Conservation (phyloP, 1,140 invertebrate genomes). For the Mya arenaria region DNA sequence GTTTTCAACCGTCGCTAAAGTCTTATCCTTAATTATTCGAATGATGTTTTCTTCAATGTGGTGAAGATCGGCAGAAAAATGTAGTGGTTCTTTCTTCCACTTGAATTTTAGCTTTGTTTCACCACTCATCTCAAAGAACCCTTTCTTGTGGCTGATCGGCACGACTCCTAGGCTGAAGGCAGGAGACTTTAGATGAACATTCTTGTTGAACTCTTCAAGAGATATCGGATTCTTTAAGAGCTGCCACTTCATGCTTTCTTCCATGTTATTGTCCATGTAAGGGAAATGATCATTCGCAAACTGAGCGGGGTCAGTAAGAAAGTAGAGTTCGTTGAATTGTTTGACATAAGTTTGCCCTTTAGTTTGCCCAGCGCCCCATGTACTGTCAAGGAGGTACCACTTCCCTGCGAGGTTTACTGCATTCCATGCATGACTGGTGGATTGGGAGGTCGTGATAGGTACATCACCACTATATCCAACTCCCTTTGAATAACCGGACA, state of each 20-base stretch:
- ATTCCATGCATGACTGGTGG: constrained; percentile 71
- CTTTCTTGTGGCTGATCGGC: constrained; percentile 37
- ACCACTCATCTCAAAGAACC: constrained; percentile 31
- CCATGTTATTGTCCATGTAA: constrained; percentile 68
- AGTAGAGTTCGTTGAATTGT: constrained; percentile 73
- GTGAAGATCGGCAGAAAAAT: background rate
- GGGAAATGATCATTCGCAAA: constrained; percentile 82
- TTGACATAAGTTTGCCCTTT: constrained; percentile 44
- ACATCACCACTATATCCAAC: constrained; percentile 97
- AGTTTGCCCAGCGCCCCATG: constrained; percentile 80
- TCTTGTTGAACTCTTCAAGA: constrained; percentile 43
- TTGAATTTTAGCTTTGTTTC: constrained; percentile 48
- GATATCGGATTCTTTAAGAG: constrained; percentile 49
- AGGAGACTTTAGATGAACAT: background rate
- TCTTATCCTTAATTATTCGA: background rate
- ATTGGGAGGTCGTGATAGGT: constrained; percentile 96
- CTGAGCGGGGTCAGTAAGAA: constrained; percentile 82
- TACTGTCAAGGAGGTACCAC: constrained; percentile 75
- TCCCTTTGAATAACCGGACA: constrained; percentile 94
- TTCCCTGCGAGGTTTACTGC: constrained; percentile 57
- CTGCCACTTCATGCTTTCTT: constrained; percentile 55
- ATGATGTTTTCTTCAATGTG: background rate
- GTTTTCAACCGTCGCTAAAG: constrained; percentile 4
- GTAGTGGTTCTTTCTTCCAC: background rate
- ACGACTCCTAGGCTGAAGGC: constrained; percentile 33